phyloP scores from a whole-genome alignment of 64 coral and sea anemone genomes.

The Montipora efflorescens region DNA sequence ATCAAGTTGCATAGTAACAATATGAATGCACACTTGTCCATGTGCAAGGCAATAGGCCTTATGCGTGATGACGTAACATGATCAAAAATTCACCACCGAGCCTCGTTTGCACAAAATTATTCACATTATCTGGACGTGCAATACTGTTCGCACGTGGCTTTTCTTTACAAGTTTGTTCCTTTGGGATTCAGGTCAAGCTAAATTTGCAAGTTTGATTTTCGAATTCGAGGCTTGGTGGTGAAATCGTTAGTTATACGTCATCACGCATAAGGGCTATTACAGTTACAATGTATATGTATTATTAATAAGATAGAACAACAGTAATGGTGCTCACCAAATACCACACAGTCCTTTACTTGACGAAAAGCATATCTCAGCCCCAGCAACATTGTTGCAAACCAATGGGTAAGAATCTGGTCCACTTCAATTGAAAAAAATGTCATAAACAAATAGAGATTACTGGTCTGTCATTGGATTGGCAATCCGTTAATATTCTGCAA shows the following conservation, averaged over 20 bases:
- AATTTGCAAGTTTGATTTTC: too few relatives aligned
- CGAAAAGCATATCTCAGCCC: constrained; percentile 25
- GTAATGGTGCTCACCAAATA: constrained; percentile 13
- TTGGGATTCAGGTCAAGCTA: too few relatives aligned
- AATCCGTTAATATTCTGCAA: neutral
- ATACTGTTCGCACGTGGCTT: too few relatives aligned
- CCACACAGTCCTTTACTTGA: constrained; percentile 26
- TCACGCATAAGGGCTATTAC: too few relatives aligned
- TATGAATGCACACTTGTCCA: neutral
- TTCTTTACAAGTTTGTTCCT: too few relatives aligned
- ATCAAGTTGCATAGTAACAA: neutral
- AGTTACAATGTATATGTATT: neutral
- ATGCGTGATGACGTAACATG: too few relatives aligned
- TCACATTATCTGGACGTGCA: too few relatives aligned
- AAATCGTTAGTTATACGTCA: too few relatives aligned
- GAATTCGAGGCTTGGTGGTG: too few relatives aligned
- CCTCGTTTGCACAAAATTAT: too few relatives aligned
- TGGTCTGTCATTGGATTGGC: neutral
- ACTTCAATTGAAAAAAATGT: constrained; percentile 15
- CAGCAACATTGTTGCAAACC: constrained; percentile 42
- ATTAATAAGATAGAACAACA: neutral
- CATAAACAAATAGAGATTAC: neutral
- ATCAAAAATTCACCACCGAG: too few relatives aligned
- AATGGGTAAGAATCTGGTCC: constrained; percentile 55
- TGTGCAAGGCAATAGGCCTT: neutral